phyloP scores from a whole-genome alignment of 2,888 invertebrate species.

The Phortica magna region DNA sequence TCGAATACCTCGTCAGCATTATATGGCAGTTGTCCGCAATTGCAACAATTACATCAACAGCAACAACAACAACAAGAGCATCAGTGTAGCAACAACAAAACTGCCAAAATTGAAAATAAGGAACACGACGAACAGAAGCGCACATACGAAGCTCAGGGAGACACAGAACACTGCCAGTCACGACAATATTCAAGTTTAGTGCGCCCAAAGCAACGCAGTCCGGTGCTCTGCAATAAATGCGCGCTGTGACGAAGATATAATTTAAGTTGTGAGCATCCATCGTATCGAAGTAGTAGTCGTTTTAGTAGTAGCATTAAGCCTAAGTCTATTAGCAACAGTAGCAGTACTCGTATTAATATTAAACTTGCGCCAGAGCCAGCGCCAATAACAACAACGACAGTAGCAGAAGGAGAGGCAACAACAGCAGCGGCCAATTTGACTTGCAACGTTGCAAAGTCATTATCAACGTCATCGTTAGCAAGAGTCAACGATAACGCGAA shows the following conservation, averaged over 20 bases:
- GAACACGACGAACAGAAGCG: slow-evolving; percentile 42
- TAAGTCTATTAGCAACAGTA: slow-evolving; percentile 1
- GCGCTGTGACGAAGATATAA: slow-evolving; percentile 78
- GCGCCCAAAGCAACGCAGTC: slow-evolving; percentile 59
- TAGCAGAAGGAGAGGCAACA: slow-evolving; percentile 28
- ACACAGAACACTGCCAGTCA: slow-evolving; percentile 19
- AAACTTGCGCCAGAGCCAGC: slow-evolving; percentile 8
- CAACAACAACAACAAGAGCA: slow-evolving; percentile 37
- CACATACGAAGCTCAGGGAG: not conserved
- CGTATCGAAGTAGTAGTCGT: slow-evolving; percentile 5
- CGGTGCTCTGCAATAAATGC: slow-evolving; percentile 74
- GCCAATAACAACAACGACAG: slow-evolving; percentile 25
- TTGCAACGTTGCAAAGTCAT: not conserved
- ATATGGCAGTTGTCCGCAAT: slow-evolving; percentile 76
- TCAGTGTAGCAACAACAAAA: not conserved
- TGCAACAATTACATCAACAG: slow-evolving; percentile 50
- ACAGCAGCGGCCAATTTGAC: slow-evolving; percentile 19
- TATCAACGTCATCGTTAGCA: not conserved
- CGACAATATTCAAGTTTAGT: slow-evolving; percentile 61
- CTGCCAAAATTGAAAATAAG: not conserved
- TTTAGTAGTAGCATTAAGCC: slow-evolving; percentile 4
- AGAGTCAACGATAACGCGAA: slow-evolving; percentile 43
- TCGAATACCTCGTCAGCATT: slow-evolving; percentile 73
- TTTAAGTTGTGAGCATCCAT: slow-evolving; percentile 71
- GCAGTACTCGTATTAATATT: slow-evolving; percentile 1